phyloP scores from a whole-genome alignment of 2,888 invertebrate genomes.

The Euproctis similis region DNA sequence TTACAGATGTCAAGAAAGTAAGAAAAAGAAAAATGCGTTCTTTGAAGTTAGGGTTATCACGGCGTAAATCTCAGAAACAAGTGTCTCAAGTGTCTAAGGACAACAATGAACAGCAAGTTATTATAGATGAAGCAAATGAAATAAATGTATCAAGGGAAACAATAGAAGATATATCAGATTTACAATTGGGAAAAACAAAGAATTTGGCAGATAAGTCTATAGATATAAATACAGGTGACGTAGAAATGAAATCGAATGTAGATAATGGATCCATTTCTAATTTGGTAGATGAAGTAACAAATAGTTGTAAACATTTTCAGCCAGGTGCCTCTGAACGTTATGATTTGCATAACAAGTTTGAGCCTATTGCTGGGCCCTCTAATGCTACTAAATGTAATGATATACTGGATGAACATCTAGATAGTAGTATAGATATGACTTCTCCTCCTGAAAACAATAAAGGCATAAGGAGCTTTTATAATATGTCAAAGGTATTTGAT shows the following conservation, averaged over 20 bases:
- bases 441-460: conserved; percentile 45
- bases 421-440: conserved; percentile 34
- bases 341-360: conserved; percentile 44
- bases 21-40: conserved; percentile 64
- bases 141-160: conserved; percentile 54
- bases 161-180: conserved; percentile 42
- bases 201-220: conserved; percentile 32
- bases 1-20: conserved; percentile 61
- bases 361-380: conserved; percentile 58
- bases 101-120: conserved; percentile 16
- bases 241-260: conserved; percentile 11
- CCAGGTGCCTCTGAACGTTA: conserved; percentile 37
- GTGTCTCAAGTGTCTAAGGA: conserved; percentile 9
- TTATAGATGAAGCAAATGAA: conserved; percentile 40
- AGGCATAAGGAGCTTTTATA: conserved; percentile 62
- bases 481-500: conserved; percentile 58
- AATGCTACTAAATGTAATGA: conserved; percentile 16
- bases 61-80: conserved; percentile 47
- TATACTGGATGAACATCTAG: conserved; percentile 15
- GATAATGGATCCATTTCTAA: conserved; percentile 27
- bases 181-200: conserved; percentile 34
- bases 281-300: conserved; percentile 36
- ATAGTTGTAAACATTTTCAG: conserved; percentile 16
- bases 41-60: conserved; percentile 58
- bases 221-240: conserved; percentile 13